Percentiles rank a stretch among this genome's conserved stretches.
phyloP scores from a whole-genome alignment of 2,113 vertebrate species.

The Heliornis fulica region DNA sequence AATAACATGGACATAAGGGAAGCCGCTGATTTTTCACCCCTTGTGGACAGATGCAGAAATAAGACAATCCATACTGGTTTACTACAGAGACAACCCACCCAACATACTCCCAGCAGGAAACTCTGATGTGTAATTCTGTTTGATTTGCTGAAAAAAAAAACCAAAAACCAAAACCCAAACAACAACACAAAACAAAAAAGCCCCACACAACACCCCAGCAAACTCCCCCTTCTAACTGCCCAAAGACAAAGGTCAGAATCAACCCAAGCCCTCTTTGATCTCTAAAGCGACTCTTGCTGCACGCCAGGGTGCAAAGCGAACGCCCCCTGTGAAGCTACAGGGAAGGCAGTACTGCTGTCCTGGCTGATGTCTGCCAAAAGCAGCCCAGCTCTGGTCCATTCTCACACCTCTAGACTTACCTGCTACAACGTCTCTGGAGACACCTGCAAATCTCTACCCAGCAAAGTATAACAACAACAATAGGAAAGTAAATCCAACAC shows the following conservation, averaged over 20 bases:
- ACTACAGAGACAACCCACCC: neutral
- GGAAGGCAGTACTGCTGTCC: neutral
- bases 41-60: neutral
- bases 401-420: conserved; percentile 45
- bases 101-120: neutral
- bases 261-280: neutral
- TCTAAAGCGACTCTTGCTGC: neutral
- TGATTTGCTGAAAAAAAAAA: too few species aligned
- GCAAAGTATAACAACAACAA: conserved; percentile 32
- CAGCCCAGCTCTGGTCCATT: neutral
- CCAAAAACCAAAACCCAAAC: too few species aligned
- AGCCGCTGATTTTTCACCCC: neutral
- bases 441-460: conserved; percentile 59
- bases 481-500: conserved; percentile 51
- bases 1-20: neutral
- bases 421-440: neutral
- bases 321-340: neutral
- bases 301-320: neutral
- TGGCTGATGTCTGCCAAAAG: neutral
- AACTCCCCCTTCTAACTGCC: neutral
- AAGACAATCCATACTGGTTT: neutral
- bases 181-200: too few species aligned
- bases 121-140: neutral
- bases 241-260: neutral
- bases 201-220: too few species aligned